phyloP scores from a whole-genome alignment of 1,140 invertebrate genomes.

The Pseudomyrmex gracilis region DNA sequence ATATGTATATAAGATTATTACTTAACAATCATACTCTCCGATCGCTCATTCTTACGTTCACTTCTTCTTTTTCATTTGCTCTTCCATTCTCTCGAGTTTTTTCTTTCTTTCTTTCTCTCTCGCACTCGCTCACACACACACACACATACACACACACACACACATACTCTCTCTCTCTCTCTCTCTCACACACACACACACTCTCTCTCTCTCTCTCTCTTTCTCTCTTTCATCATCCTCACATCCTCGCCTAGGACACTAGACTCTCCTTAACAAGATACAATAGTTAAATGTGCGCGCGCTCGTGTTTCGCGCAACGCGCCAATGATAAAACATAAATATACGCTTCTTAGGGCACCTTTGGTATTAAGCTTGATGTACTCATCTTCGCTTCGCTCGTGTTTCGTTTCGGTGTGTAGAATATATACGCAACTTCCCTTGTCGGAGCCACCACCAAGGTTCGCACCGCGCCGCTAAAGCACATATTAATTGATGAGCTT shows the following conservation, averaged over 20 bases:
- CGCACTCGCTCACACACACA: no score
- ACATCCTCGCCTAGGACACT: slow-evolving; percentile 75
- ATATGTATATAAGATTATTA: slow-evolving; percentile 74
- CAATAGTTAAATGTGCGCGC: slow-evolving; percentile 73
- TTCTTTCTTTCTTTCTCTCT: slow-evolving; percentile 19
- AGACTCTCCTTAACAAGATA: slow-evolving; percentile 81
- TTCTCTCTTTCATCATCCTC: slow-evolving; percentile 34
- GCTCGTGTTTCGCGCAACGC: slow-evolving; percentile 74
- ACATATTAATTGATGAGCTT: slow-evolving; percentile 7
- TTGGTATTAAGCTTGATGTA: slow-evolving; percentile 86
- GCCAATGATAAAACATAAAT: slow-evolving; percentile 85
- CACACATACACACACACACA: no score
- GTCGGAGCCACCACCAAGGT: slow-evolving; percentile 43
- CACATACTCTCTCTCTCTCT: not conserved
- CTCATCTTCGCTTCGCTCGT: slow-evolving; percentile 66
- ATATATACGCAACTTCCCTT: slow-evolving; percentile 62
- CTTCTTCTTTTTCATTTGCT: not conserved
- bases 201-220: slow-evolving; percentile 8
- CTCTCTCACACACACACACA: not conserved
- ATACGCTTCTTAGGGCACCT: slow-evolving; percentile 86
- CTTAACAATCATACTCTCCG: slow-evolving; percentile 49
- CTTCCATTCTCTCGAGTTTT: slow-evolving; percentile 18
- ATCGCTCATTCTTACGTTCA: not conserved
- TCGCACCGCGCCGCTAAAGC: slow-evolving; percentile 10
- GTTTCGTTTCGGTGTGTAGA: slow-evolving; percentile 54